These are phyloP conservation scores for Paragorgia papillata DNA, from an alignment of 92 coral and sea anemone genomes.

Conservation along the genomic window DNA sequence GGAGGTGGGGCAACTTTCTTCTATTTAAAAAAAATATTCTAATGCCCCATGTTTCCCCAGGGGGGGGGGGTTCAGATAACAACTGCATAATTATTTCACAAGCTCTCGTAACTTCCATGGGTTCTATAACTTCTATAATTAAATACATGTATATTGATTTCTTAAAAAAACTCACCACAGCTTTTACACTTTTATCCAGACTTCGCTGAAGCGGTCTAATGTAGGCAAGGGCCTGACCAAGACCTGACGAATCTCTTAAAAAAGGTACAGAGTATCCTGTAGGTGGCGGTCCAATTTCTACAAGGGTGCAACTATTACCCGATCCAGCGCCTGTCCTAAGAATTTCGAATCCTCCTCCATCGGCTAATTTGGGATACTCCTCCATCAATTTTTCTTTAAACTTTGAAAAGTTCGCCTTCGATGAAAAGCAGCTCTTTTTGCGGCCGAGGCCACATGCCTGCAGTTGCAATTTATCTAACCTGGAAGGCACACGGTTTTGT, in stretches of 20 bases:
- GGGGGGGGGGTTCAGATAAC: no score
- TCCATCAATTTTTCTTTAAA: constrained; percentile 44
- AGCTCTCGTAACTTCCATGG: no score
- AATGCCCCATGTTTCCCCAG: no score
- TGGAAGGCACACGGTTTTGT: constrained; percentile 40
- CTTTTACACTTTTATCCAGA: constrained; percentile 31
- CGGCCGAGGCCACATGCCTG: constrained; percentile 53
- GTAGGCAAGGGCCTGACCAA: constrained; percentile 58
- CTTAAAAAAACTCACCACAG: background rate
- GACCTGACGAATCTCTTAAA: constrained; percentile 59
- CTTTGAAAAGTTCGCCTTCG: constrained; percentile 39
- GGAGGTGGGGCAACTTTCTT: no score
- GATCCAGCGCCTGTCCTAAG: constrained; percentile 41
- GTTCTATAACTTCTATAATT: no score
- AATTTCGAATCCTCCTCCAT: constrained; percentile 56
- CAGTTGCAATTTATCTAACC: constrained; percentile 47
- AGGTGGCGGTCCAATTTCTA: constrained; percentile 42
- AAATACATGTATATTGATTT: no score
- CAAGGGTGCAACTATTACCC: constrained; percentile 30
- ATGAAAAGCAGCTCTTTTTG: constrained; percentile 50
- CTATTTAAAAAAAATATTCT: no score
- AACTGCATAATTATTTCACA: no score
- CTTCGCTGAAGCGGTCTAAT: constrained; percentile 53
- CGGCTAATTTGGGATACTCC: constrained; percentile 50
- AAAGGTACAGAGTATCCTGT: constrained; percentile 55